Conservation (phyloP, 1,140 invertebrate species). For the Lamellibrachia luymesi region DNA sequence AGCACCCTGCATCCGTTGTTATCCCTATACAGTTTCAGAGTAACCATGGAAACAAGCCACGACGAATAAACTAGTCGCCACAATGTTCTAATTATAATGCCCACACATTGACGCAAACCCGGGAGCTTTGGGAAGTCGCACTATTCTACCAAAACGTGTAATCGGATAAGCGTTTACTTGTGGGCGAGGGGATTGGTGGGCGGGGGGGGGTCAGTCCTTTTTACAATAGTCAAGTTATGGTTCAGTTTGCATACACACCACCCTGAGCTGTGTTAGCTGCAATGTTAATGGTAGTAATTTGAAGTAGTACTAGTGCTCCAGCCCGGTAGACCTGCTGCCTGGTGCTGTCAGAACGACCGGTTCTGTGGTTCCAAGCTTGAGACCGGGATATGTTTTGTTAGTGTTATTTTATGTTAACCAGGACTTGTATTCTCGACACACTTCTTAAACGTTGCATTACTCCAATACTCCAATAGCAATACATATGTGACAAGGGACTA, state of each 20-base stretch:
- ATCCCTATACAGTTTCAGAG: neutral
- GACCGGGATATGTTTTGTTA: neutral
- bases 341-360: neutral
- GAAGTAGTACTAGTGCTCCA: neutral
- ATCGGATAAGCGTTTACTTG: too few relatives aligned
- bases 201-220: too few relatives aligned
- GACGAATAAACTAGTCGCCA: neutral
- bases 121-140: too few relatives aligned
- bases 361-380: neutral
- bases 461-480: neutral
- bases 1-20: too few relatives aligned
- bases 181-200: too few relatives aligned
- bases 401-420: too few relatives aligned
- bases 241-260: too few relatives aligned
- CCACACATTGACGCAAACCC: neutral
- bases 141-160: too few relatives aligned
- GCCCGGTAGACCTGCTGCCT: neutral
- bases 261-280: too few relatives aligned
- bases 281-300: too few relatives aligned
- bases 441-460: neutral
- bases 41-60: neutral
- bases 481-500: neutral
- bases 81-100: neutral
- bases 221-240: too few relatives aligned
- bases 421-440: neutral